A percentile compares a stretch with the other conserved stretches of the same genome.
These are phyloP conservation scores for Elmis aenea DNA, from an alignment of 2,888 invertebrate genomes.

Conservation along the genomic window DNA sequence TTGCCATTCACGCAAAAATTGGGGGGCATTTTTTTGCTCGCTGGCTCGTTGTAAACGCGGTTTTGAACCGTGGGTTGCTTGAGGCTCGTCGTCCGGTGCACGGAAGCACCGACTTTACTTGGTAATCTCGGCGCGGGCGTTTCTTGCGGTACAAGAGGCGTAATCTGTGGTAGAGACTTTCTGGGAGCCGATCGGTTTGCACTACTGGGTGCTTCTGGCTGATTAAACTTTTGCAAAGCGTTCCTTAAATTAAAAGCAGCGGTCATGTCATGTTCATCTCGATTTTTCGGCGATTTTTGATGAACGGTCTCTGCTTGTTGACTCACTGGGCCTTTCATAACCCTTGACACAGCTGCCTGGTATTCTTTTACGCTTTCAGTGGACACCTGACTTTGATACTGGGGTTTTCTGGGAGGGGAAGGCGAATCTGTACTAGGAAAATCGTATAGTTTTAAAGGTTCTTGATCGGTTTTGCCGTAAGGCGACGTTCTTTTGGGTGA, in stretches of 20 bases:
- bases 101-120: no score
- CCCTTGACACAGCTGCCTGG: conserved; percentile 60
- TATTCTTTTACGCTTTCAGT: conserved; percentile 47
- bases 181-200: neutral
- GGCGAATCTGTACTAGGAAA: conserved; percentile 4
- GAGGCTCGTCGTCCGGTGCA: neutral
- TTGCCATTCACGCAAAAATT: conserved; percentile 30
- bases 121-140: conserved; percentile 8
- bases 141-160: conserved; percentile 25
- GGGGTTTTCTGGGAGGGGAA: conserved; percentile 19
- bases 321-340: conserved; percentile 71
- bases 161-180: neutral
- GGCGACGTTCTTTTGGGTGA: conserved; percentile 3
- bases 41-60: conserved; percentile 33
- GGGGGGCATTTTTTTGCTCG: conserved; percentile 40
- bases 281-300: conserved; percentile 51
- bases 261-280: conserved; percentile 53
- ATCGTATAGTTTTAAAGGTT: conserved; percentile 1
- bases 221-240: conserved; percentile 51
- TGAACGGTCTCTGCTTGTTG: conserved; percentile 65
- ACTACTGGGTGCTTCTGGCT: conserved; percentile 19
- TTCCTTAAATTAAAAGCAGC: conserved; percentile 52
- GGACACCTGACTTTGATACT: conserved; percentile 35
- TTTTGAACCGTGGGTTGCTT: conserved; percentile 2
- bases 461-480: neutral